These are phyloP conservation scores for Drosophila paranaensis DNA, from an alignment of 2,888 invertebrate species.

Conservation along the genomic window DNA sequence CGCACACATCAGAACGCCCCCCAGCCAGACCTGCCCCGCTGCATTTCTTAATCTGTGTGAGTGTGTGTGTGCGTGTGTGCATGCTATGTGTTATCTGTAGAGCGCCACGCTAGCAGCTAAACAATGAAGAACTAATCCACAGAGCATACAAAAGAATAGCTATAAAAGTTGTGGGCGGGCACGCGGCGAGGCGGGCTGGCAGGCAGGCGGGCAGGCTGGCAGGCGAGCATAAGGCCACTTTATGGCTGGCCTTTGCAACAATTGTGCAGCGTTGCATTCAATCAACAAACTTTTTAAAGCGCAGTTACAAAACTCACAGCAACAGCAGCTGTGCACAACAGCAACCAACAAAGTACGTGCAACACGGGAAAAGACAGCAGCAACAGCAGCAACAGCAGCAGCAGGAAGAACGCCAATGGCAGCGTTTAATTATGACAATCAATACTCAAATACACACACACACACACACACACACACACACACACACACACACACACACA, in stretches of 20 bases:
- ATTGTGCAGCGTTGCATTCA: slow-evolving; percentile 78
- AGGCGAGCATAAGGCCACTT: slow-evolving; percentile 66
- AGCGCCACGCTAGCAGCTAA: slow-evolving; percentile 75
- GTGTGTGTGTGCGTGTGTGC: slow-evolving; percentile 21
- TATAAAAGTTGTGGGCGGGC: slow-evolving; percentile 65
- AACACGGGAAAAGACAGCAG: slow-evolving; percentile 36
- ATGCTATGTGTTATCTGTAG: slow-evolving; percentile 59
- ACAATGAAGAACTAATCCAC: slow-evolving; percentile 78
- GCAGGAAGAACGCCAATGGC: slow-evolving; percentile 31
- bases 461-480: slow-evolving; percentile 16
- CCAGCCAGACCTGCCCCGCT: slow-evolving; percentile 5
- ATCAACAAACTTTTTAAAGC: slow-evolving; percentile 78
- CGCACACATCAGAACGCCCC: slow-evolving; percentile 46
- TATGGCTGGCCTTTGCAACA: slow-evolving; percentile 79
- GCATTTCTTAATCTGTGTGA: slow-evolving; percentile 40
- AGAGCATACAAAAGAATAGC: slow-evolving; percentile 79
- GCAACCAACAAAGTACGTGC: slow-evolving; percentile 49
- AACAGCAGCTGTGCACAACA: slow-evolving; percentile 42
- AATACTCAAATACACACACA: slow-evolving; percentile 56
- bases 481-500: slow-evolving; percentile 13
- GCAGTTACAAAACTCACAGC: slow-evolving; percentile 72
- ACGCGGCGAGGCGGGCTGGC: slow-evolving; percentile 27
- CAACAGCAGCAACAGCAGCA: slow-evolving; percentile 5
- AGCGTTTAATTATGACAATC: slow-evolving; percentile 78
- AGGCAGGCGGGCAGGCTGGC: slow-evolving; percentile 1